phyloP scores from a whole-genome alignment of 2,888 invertebrate species.

The Drosophila kambysellisi region DNA sequence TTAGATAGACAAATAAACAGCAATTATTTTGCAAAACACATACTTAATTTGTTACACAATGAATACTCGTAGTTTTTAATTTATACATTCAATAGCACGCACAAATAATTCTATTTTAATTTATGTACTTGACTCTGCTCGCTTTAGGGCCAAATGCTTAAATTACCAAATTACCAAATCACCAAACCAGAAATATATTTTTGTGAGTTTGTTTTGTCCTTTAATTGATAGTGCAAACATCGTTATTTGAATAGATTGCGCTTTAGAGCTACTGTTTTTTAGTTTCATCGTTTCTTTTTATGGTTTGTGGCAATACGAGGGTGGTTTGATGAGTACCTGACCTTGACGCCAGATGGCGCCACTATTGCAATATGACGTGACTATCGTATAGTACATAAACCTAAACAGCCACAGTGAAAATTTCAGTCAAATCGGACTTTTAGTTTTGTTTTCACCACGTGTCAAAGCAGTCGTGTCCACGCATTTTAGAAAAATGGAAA shows the following conservation, averaged over 20 bases:
- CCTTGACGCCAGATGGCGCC: too few species aligned
- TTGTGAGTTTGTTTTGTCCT: constrained; percentile 42
- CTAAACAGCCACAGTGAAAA: too few species aligned
- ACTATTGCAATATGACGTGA: too few species aligned
- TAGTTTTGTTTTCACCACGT: too few species aligned
- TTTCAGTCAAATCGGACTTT: too few species aligned
- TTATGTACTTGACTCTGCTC: constrained; percentile 44
- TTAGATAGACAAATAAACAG: constrained; percentile 69
- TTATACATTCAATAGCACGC: constrained; percentile 51
- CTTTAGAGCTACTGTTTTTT: constrained; percentile 7
- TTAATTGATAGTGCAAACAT: constrained; percentile 52
- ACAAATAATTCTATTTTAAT: constrained; percentile 63
- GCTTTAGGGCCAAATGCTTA: constrained; percentile 18
- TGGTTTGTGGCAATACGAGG: constrained; percentile 21
- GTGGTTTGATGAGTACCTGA: too few species aligned
- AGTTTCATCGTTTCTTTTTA: constrained; percentile 1
- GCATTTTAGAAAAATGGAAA: too few species aligned
- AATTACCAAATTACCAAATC: constrained; percentile 34
- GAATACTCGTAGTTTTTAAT: constrained; percentile 56
- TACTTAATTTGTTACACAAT: constrained; percentile 61
- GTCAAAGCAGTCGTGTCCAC: too few species aligned
- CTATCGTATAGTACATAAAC: too few species aligned
- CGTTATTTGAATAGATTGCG: constrained; percentile 23
- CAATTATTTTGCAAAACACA: constrained; percentile 66
- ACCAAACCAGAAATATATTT: constrained; percentile 22